phyloP scores from a whole-genome alignment of 2,797 vertebrate genomes.

The Podargus strigoides region DNA sequence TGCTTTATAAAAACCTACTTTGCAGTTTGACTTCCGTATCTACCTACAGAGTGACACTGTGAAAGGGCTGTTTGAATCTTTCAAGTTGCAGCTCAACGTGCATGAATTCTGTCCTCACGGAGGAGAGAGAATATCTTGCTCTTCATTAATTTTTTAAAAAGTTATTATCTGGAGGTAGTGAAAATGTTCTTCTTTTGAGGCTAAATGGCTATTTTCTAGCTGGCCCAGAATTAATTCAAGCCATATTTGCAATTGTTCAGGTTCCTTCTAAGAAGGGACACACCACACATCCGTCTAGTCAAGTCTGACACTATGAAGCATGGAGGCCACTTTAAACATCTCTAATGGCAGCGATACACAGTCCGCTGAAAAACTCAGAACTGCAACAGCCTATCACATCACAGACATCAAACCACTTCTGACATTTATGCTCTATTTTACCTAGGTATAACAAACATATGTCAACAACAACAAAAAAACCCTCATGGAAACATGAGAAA shows the following conservation, averaged over 20 bases:
- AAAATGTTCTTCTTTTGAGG: not conserved
- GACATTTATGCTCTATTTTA: not conserved
- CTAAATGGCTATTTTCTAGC: not conserved
- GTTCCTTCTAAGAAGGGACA: not conserved
- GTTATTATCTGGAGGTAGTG: not conserved
- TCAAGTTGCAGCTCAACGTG: not conserved
- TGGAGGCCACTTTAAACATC: not conserved
- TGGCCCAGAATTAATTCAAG: not conserved
- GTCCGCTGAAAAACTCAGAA: not conserved
- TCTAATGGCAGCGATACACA: not conserved
- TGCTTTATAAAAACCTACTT: constrained; percentile 21
- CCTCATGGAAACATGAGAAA: not conserved
- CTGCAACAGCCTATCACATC: not conserved
- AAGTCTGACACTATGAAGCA: not conserved
- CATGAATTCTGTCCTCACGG: not conserved
- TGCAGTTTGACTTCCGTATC: not conserved
- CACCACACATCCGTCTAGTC: not conserved
- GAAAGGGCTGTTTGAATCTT: not conserved
- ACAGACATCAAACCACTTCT: not conserved
- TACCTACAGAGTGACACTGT: not conserved
- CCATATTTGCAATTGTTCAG: not conserved
- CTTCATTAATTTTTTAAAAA: constrained; percentile 20
- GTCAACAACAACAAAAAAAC: constrained; percentile 2
- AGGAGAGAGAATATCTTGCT: not conserved
- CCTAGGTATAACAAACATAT: constrained; percentile 4